These are phyloP conservation scores for Hyla sarda DNA, from an alignment of 2,113 vertebrate genomes.

Conservation along the genomic window DNA sequence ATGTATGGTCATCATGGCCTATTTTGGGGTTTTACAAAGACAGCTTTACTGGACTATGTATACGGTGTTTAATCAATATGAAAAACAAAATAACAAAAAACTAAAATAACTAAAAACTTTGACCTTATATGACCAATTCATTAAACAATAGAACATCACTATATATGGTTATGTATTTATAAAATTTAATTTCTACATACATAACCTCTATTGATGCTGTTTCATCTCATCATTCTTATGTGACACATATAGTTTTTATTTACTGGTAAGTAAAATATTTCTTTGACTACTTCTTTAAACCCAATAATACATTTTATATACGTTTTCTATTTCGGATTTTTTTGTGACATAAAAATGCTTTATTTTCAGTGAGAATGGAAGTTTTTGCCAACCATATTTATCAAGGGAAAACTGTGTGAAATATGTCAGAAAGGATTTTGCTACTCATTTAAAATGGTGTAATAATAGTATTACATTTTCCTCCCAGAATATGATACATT, in stretches of 20 bases:
- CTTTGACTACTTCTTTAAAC: neutral
- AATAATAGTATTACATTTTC: slow-evolving; percentile 42
- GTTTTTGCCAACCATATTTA: slow-evolving; percentile 18
- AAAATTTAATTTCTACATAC: neutral
- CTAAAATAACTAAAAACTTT: too few species aligned
- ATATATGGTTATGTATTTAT: too few species aligned
- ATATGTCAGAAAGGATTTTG: slow-evolving; percentile 38
- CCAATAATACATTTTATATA: neutral
- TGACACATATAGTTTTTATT: neutral
- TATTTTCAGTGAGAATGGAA: slow-evolving; percentile 20
- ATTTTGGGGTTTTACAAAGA: neutral
- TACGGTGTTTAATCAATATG: too few species aligned
- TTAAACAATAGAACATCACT: too few species aligned
- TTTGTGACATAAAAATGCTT: neutral
- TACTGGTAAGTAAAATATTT: neutral
- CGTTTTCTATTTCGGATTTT: neutral
- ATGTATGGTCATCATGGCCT: neutral
- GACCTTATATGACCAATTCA: too few species aligned
- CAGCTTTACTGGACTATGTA: neutral
- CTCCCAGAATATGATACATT: slow-evolving; percentile 40
- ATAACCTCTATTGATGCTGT: neutral
- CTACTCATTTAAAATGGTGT: slow-evolving; percentile 37
- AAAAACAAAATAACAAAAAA: too few species aligned
- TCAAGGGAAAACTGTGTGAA: slow-evolving; percentile 44
- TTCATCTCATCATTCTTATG: neutral